phyloP scores from a whole-genome alignment of 2,113 vertebrate species.

The Elanus axillaris region DNA sequence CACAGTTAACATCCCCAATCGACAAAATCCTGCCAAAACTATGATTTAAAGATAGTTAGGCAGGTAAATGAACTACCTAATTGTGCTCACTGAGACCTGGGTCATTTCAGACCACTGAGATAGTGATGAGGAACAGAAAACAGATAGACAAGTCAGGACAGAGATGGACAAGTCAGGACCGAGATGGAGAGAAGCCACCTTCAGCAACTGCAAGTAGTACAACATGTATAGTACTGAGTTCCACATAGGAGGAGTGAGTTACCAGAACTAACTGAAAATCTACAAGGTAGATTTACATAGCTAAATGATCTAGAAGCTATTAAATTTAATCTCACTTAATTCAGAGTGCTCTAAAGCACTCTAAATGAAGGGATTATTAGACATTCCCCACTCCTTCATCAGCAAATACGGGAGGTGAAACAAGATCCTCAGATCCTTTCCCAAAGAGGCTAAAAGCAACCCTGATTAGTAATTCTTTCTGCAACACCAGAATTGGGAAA shows the following conservation, averaged over 20 bases:
- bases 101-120: neutral
- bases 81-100: neutral
- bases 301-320: neutral
- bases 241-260: neutral
- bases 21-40: neutral
- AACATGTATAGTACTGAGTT: neutral
- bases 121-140: neutral
- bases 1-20: neutral
- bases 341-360: neutral
- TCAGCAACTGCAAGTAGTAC: neutral
- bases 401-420: neutral
- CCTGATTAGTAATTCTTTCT: neutral
- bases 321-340: neutral
- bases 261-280: neutral
- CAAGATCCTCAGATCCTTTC: neutral
- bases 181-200: neutral
- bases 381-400: neutral
- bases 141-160: neutral
- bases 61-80: neutral
- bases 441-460: neutral
- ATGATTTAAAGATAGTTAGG: neutral
- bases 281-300: neutral
- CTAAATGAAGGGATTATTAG: neutral
- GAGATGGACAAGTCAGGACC: neutral
- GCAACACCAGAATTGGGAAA: neutral